These are phyloP conservation scores for Neoscelio sp. DNA, from an alignment of 2,888 invertebrate species.

Conservation along the genomic window DNA sequence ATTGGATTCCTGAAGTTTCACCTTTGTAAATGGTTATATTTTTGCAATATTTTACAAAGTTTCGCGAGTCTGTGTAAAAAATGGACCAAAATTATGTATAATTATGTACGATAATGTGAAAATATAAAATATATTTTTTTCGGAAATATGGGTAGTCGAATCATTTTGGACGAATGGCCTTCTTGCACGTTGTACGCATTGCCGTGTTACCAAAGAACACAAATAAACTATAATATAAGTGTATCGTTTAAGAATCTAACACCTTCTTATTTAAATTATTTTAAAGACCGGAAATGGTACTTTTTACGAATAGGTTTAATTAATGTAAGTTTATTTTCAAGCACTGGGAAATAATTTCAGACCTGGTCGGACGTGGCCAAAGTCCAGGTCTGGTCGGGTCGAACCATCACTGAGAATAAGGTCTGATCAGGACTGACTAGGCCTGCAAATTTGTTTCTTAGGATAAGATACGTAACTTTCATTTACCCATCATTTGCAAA, in stretches of 20 bases:
- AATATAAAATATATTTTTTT: conserved; percentile 49
- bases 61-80: conserved; percentile 40
- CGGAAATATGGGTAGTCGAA: conserved; percentile 30
- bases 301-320: conserved; percentile 48
- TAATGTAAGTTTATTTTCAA: too few relatives aligned
- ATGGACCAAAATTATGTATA: conserved; percentile 38
- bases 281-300: conserved; percentile 32
- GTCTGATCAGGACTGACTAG: too few relatives aligned
- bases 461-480: too few relatives aligned
- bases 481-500: too few relatives aligned
- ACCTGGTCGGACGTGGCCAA: too few relatives aligned
- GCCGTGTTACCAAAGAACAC: conserved; percentile 82
- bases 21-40: too few relatives aligned
- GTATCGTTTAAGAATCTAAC: conserved; percentile 49
- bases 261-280: conserved; percentile 35
- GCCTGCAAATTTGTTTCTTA: too few relatives aligned
- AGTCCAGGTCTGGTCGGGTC: too few relatives aligned
- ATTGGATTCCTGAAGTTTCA: too few relatives aligned
- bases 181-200: conserved; percentile 79
- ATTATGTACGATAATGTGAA: conserved; percentile 34
- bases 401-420: too few relatives aligned
- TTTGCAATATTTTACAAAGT: conserved; percentile 36
- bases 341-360: too few relatives aligned
- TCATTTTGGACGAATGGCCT: conserved; percentile 64
- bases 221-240: conserved; percentile 65